A percentile compares a stretch with the other conserved stretches of the same genome.
These are phyloP conservation scores for Candoia aspera DNA, from an alignment of 2,113 vertebrate genomes.

Conservation along the genomic window DNA sequence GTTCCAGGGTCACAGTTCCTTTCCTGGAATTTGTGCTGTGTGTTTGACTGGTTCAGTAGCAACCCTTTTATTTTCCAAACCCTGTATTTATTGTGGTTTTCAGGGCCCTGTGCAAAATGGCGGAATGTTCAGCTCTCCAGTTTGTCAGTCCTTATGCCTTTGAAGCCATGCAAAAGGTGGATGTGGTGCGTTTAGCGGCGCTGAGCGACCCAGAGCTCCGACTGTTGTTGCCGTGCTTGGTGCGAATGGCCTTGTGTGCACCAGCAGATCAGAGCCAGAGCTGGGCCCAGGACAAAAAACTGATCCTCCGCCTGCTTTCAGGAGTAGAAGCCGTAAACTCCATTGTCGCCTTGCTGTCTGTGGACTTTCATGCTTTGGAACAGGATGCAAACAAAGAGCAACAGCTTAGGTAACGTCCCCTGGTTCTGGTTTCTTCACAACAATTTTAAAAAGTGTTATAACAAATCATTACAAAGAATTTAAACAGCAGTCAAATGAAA, in stretches of 20 bases:
- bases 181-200: slow-evolving; percentile 88
- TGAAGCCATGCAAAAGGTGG: slow-evolving; percentile 98
- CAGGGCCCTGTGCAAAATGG: slow-evolving; percentile 72
- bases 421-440: background rate
- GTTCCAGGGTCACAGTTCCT: background rate
- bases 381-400: slow-evolving; percentile 98
- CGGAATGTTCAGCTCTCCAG: slow-evolving; percentile 85
- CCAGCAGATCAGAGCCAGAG: slow-evolving; percentile 96
- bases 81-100: background rate
- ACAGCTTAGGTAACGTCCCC: slow-evolving; percentile 84
- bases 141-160: slow-evolving; percentile 94
- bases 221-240: slow-evolving; percentile 92
- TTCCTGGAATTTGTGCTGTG: background rate
- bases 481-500: too few species aligned
- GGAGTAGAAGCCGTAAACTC: slow-evolving; percentile 98
- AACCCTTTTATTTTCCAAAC: background rate
- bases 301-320: slow-evolving; percentile 93
- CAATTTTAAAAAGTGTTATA: background rate
- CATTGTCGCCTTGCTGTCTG: slow-evolving; percentile 94
- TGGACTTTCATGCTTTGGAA: slow-evolving; percentile 96
- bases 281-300: slow-evolving; percentile 98
- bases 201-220: slow-evolving; percentile 93
- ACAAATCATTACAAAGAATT: background rate
- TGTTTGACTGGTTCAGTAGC: too few species aligned
- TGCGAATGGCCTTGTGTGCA: slow-evolving; percentile 96